Conservation (phyloP, 2,888 invertebrate genomes). For the Epinotia brunnichana region DNA sequence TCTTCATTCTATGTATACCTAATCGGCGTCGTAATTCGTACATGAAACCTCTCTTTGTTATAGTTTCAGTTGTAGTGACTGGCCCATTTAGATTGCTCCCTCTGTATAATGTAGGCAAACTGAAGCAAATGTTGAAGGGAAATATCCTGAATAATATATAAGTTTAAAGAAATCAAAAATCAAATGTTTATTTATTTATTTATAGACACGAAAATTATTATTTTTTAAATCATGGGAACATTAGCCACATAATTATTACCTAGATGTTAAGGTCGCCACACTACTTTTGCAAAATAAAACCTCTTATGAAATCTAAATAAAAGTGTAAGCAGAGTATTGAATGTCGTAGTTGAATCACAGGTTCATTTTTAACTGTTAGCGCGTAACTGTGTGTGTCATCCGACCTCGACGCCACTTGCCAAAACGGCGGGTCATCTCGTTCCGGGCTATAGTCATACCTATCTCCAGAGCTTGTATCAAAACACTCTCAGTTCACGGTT, state of each 20-base stretch:
- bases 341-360: conserved; percentile 42
- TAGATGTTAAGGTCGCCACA: neutral
- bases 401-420: conserved; percentile 40
- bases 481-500: conserved; percentile 33
- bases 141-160: neutral
- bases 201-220: no score
- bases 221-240: no score
- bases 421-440: conserved; percentile 37
- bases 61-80: no score
- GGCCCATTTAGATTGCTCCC: no score
- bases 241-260: no score
- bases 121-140: neutral
- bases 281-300: neutral
- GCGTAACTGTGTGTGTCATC: conserved; percentile 40
- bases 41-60: no score
- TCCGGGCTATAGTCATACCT: conserved; percentile 40
- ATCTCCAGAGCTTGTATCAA: conserved; percentile 39
- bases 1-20: no score
- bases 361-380: conserved; percentile 42
- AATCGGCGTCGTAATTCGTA: no score
- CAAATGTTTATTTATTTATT: no score
- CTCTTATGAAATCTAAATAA: conserved; percentile 16
- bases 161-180: neutral
- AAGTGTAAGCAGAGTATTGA: conserved; percentile 34
- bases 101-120: no score